Evolutionary conservation across 2,797 vertebrate genomes (phyloP).

Genomic region (Cryptoblepharus egeriae): DNA sequence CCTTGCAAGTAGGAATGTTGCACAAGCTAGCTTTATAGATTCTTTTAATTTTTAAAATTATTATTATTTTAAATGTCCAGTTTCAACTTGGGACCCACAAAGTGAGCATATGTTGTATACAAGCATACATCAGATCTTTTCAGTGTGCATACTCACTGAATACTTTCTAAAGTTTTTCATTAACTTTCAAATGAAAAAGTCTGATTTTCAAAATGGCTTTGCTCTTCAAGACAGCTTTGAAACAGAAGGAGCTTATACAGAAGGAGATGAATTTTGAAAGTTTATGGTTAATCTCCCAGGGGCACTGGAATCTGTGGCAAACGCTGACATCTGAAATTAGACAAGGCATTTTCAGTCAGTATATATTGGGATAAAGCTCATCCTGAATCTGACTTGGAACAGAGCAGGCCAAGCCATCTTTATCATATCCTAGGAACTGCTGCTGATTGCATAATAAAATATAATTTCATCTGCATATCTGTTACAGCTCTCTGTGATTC

Average conservation of each 20-base stretch:
- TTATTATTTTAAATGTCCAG: neutral
- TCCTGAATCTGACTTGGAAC: neutral
- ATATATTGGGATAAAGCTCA: neutral
- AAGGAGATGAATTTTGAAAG: neutral
- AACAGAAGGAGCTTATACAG: neutral
- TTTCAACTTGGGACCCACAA: neutral
- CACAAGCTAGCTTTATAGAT: neutral
- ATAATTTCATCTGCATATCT: neutral
- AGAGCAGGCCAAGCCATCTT: neutral
- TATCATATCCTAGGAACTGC: neutral
- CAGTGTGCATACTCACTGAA: neutral
- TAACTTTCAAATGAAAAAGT: neutral
- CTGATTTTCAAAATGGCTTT: neutral
- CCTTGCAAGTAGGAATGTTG: neutral
- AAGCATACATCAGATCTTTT: neutral
- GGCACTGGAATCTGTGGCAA: neutral
- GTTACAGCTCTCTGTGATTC: neutral
- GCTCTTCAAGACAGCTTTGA: neutral
- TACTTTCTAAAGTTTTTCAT: too few species aligned
- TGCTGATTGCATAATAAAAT: neutral
- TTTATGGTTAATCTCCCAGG: neutral
- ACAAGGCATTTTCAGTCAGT: accelerated
- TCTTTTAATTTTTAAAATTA: neutral
- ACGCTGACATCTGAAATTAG: conserved; percentile 18
- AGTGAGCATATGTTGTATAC: neutral